These are phyloP conservation scores for Panopea generosa DNA, from an alignment of 2,888 invertebrate species.

Conservation along the genomic window DNA sequence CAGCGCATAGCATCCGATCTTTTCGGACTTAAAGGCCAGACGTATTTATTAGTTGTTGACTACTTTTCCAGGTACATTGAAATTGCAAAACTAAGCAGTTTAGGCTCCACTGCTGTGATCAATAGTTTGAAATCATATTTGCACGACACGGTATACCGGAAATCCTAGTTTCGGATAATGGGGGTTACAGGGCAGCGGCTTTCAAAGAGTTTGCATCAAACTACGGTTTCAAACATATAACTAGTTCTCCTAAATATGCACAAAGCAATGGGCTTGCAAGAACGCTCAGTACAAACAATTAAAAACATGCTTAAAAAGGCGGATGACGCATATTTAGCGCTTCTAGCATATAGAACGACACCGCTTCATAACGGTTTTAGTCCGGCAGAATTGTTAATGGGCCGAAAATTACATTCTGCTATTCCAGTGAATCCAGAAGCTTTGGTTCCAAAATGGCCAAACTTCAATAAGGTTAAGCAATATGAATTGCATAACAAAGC, in stretches of 20 bases:
- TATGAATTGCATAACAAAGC: too few relatives aligned
- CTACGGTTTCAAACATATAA: slow-evolving; percentile 47
- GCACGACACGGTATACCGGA: slow-evolving; percentile 54
- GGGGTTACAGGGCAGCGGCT: slow-evolving; percentile 28
- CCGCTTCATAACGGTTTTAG: slow-evolving; percentile 69
- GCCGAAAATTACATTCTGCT: slow-evolving; percentile 65
- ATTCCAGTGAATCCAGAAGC: slow-evolving; percentile 48
- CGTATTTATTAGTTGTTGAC: too few relatives aligned
- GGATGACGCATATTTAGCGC: slow-evolving; percentile 62
- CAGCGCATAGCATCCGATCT: too few relatives aligned
- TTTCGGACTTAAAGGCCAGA: too few relatives aligned
- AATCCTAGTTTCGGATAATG: slow-evolving; percentile 38
- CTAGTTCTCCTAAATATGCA: slow-evolving; percentile 49
- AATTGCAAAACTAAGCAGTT: too few relatives aligned
- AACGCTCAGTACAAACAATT: slow-evolving; percentile 39
- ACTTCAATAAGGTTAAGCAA: slow-evolving; percentile 13
- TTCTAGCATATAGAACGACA: slow-evolving; percentile 68
- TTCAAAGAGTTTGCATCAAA: slow-evolving; percentile 44
- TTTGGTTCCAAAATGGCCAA: slow-evolving; percentile 29
- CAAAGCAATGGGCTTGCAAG: slow-evolving; percentile 58
- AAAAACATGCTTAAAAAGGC: slow-evolving; percentile 66
- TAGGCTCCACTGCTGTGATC: too few relatives aligned
- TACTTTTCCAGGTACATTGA: too few relatives aligned
- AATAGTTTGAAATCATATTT: slow-evolving; percentile 27
- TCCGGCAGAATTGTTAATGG: slow-evolving; percentile 75